phyloP scores from a whole-genome alignment of 2,113 vertebrate species.

The Athene noctua region DNA sequence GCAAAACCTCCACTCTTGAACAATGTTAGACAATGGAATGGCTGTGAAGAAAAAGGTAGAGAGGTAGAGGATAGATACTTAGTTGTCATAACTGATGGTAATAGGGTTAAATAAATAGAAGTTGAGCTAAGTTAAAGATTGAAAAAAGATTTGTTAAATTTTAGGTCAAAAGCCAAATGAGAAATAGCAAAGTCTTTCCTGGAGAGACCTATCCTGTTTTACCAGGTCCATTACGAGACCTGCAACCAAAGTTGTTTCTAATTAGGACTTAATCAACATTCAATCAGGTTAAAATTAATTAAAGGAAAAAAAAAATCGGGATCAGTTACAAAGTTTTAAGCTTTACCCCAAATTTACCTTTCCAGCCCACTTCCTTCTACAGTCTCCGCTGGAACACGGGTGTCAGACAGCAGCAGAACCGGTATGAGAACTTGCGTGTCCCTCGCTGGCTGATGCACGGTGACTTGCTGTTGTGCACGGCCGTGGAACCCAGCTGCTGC shows the following conservation, averaged over 20 bases:
- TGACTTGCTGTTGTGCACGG: background rate
- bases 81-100: background rate
- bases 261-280: background rate
- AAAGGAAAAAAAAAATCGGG: background rate
- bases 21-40: background rate
- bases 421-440: background rate
- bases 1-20: background rate
- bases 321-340: background rate
- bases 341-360: background rate
- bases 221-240: background rate
- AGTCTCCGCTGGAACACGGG: background rate
- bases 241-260: background rate
- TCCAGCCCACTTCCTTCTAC: background rate
- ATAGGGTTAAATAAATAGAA: background rate
- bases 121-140: background rate
- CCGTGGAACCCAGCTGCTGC: background rate
- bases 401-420: background rate
- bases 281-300: background rate
- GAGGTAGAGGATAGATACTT: background rate
- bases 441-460: background rate
- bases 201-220: background rate
- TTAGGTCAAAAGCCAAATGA: background rate
- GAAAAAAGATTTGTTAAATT: background rate
- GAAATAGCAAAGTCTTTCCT: background rate
- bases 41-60: background rate